A percentile compares a stretch with the other conserved stretches of the same genome.
phyloP scores from a whole-genome alignment of 2,888 invertebrate species.

The Amphipoea lucens region DNA sequence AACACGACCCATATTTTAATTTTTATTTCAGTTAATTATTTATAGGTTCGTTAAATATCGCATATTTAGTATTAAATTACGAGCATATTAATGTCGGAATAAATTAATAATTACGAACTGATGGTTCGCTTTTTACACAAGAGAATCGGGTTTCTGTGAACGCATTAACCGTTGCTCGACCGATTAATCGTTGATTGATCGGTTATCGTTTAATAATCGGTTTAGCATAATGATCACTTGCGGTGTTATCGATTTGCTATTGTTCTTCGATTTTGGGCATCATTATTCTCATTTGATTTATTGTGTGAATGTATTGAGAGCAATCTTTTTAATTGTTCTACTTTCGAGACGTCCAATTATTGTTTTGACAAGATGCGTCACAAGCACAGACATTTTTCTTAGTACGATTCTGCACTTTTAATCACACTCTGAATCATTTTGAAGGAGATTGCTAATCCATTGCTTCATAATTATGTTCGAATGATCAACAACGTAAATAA shows the following conservation, averaged over 20 bases:
- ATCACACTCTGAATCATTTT: no score
- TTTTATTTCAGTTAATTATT: conserved; percentile 36
- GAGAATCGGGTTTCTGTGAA: conserved; percentile 67
- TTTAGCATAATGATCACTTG: conserved; percentile 53
- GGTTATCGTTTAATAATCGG: conserved; percentile 63
- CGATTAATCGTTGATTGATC: conserved; percentile 68
- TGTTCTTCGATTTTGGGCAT: conserved; percentile 54
- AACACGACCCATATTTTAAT: conserved; percentile 12
- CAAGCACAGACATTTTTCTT: neutral
- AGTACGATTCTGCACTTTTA: no score
- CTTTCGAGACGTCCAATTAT: conserved; percentile 14
- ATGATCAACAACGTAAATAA: no score
- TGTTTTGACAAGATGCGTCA: neutral
- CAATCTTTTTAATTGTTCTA: conserved; percentile 19
- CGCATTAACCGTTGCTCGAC: conserved; percentile 68
- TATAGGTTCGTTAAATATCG: conserved; percentile 31
- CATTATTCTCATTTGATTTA: conserved; percentile 51
- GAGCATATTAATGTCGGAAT: conserved; percentile 36
- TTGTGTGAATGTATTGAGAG: conserved; percentile 32
- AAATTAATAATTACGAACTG: conserved; percentile 49
- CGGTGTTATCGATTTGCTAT: conserved; percentile 54
- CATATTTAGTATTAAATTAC: conserved; percentile 41
- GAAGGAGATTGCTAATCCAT: no score
- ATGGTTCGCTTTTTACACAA: conserved; percentile 47
- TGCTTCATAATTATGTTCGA: no score